Base-by-base conservation (phyloP, 2,797 vertebrate genomes). In the Thamnophis elegans region DNA sequence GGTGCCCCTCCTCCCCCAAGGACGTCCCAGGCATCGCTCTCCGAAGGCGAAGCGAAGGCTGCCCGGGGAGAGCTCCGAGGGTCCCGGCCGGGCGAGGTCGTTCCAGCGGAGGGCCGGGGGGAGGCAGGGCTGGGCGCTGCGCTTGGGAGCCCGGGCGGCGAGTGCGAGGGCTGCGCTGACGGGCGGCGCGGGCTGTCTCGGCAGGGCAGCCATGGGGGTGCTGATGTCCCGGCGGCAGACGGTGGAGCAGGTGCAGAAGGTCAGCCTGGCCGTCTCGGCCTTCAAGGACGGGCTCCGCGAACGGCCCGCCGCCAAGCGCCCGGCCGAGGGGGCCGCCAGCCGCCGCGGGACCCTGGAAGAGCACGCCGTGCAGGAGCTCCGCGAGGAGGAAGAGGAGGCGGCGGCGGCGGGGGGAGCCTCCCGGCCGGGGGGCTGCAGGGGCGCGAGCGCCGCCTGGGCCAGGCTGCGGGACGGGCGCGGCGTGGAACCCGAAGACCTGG, bases 221-320 rank as follows among this genome's bases (percentile, higher is more conserved):
- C 97, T 98, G 95, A 98, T 98, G 98, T 98, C 98, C 94, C 99
- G 98, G 97, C 98, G 99, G 95, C 99, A 99, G 98, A 99, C 99
- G n/a, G 99, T 99, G 97, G 98, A 99, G 97, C 99, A 99, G 97
- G 99, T 99, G 89, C 99, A 99, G 97, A 99, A 99, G 96, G 99
- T 99, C 97, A 99, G 95, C 78, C 97, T 98, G 36, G 99, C 99
- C 0, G 99, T 99, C 93, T 99, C 98, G 0, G 99, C 99, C 88
- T 99, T 99, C 96, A 99, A 99, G 95, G 97, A 99, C 0, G 99
- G 99, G 82, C 87, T 99, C 28, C 98, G 98, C 94, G 98, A 99
- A 2, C 98, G 98, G 1, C 90, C 98, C 0, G 87, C 95, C 0
- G 90, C 96, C 18, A 96, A 96, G 90, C 98, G 97, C 55, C 96